These are phyloP conservation scores for Sipha flava DNA, from an alignment of 1,140 invertebrate genomes.

Conservation along the genomic window DNA sequence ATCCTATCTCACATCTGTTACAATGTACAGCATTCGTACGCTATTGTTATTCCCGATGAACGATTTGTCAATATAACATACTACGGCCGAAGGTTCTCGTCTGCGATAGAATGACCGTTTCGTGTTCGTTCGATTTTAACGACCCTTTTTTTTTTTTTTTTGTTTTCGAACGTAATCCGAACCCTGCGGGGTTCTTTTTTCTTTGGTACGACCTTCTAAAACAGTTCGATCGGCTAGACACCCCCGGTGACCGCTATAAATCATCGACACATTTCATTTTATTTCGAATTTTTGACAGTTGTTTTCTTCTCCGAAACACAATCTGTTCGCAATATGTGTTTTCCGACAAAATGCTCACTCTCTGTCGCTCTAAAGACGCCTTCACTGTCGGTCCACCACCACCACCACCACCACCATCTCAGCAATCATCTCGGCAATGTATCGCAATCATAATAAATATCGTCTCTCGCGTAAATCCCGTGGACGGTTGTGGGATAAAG, in stretches of 20 bases:
- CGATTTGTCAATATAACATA: too few species aligned
- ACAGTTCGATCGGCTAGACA: conserved; percentile 12
- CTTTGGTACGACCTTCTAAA: not conserved
- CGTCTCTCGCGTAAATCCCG: too few species aligned
- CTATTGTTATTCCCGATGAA: too few species aligned
- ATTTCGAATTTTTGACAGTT: conserved; percentile 3
- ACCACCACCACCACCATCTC: too few species aligned
- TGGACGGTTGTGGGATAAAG: too few species aligned
- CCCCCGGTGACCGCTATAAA: conserved; percentile 24
- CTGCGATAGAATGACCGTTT: too few species aligned
- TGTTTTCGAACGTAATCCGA: not conserved
- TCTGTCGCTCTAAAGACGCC: not conserved
- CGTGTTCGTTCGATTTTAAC: not conserved
- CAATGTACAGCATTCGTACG: too few species aligned
- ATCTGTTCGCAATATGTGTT: conserved; percentile 27
- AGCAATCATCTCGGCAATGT: too few species aligned
- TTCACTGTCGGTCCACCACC: too few species aligned
- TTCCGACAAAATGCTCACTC: not conserved
- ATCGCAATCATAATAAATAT: too few species aligned
- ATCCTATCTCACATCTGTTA: too few species aligned
- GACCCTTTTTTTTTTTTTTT: not conserved
- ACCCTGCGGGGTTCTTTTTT: not conserved
- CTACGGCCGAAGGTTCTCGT: too few species aligned
- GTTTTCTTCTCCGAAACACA: not conserved
- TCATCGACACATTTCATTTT: not conserved